A percentile compares a stretch with the other conserved stretches of the same genome.
These are phyloP conservation scores for Fragum fragum DNA, from an alignment of 2,888 invertebrate genomes.

Conservation along the genomic window DNA sequence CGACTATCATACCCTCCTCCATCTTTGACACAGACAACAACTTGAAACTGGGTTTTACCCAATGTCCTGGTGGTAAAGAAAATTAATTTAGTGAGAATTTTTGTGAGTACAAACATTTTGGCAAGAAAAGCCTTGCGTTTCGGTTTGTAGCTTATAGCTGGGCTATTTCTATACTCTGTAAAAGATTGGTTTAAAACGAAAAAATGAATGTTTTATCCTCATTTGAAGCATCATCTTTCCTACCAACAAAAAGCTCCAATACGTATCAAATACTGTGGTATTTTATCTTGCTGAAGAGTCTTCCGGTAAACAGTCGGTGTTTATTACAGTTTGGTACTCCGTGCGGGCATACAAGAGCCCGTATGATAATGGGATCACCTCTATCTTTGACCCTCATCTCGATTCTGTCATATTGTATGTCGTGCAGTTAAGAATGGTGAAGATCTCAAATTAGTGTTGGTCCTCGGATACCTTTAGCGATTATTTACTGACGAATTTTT, in stretches of 20 bases:
- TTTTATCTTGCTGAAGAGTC: constrained; percentile 10
- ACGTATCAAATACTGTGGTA: constrained; percentile 27
- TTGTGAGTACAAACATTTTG: no score
- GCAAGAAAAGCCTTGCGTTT: no score
- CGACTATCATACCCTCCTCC: no score
- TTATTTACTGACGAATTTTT: no score
- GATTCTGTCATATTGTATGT: constrained; percentile 18
- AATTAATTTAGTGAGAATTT: no score
- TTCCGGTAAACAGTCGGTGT: constrained; percentile 22
- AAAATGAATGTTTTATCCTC: constrained; percentile 17
- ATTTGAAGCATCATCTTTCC: constrained; percentile 16
- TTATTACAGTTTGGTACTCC: constrained; percentile 17
- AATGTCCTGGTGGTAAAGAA: no score
- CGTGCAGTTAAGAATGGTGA: neutral
- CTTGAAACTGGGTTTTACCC: no score
- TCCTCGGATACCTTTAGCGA: no score
- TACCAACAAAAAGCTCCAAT: neutral
- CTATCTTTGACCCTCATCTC: constrained; percentile 23
- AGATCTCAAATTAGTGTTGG: no score
- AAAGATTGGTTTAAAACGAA: neutral
- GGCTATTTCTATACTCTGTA: no score
- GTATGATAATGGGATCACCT: constrained; percentile 32
- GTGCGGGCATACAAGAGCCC: constrained; percentile 13
- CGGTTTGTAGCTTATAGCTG: no score
- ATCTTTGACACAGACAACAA: no score